Evolutionary conservation across 2,888 invertebrate species (phyloP).

Genomic region (Cephonodes hylas): DNA sequence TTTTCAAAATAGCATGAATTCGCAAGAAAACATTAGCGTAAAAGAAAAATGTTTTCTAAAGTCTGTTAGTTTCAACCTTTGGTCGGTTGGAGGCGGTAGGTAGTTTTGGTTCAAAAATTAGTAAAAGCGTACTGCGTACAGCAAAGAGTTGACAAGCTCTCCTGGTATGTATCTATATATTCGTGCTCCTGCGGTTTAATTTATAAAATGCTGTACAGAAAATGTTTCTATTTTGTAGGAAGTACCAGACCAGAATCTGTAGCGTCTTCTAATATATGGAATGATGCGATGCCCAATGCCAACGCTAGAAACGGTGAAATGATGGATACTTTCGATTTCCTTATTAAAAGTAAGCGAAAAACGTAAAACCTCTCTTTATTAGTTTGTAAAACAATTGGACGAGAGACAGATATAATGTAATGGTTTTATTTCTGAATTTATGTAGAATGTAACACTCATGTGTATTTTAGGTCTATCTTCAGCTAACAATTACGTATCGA

Average conservation of each 20-base stretch:
- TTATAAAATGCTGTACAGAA: neutral
- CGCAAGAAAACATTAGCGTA: too few species aligned
- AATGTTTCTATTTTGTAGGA: constrained; percentile 23
- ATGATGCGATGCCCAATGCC: constrained; percentile 36
- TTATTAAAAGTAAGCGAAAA: constrained; percentile 70
- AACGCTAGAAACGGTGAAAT: constrained; percentile 49
- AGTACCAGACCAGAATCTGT: constrained; percentile 40
- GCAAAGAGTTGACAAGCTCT: too few species aligned
- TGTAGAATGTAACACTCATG: neutral
- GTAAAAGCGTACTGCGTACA: too few species aligned
- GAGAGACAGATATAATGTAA: too few species aligned
- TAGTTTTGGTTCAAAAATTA: too few species aligned
- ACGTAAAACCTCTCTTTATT: too few species aligned
- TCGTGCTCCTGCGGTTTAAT: neutral
- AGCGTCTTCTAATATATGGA: constrained; percentile 42
- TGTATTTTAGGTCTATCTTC: constrained; percentile 55
- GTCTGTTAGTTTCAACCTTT: too few species aligned
- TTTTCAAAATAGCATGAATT: too few species aligned
- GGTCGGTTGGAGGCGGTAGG: too few species aligned
- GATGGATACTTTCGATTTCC: constrained; percentile 66
- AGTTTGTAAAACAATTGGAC: too few species aligned
- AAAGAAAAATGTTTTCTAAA: too few species aligned
- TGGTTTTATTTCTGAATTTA: neutral
- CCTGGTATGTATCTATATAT: too few species aligned
- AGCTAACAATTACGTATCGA: constrained; percentile 70